Evolutionary conservation across 23 tunicate genomes (phyloP).

Genomic region (Halocynthia aurantium): DNA sequence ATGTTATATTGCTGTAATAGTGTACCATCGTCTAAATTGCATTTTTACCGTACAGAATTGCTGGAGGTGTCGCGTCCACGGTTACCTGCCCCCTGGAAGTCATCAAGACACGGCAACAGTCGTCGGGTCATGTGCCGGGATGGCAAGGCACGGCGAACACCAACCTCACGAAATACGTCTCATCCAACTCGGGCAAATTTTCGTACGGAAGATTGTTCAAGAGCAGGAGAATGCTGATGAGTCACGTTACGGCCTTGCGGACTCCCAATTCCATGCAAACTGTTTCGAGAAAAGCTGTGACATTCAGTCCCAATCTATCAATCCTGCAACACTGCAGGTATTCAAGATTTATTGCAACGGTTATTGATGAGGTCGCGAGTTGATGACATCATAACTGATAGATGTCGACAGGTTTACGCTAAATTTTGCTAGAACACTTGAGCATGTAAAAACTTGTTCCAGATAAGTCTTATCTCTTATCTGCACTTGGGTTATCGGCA

Average conservation of each 20-base stretch:
- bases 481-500: no score
- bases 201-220: background rate
- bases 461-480: no score
- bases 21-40: background rate
- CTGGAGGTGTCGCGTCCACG: constrained; percentile 63
- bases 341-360: background rate
- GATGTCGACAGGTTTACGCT: no score
- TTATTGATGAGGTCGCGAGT: background rate
- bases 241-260: background rate
- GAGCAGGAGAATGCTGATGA: constrained; percentile 2
- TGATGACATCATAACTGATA: no score
- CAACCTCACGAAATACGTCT: no score
- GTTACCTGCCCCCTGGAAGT: constrained; percentile 86
- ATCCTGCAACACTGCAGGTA: constrained; percentile 63
- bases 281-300: background rate
- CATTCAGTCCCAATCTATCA: background rate
- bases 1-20: background rate
- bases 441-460: no score
- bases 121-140: constrained; percentile 29
- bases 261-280: background rate
- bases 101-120: constrained; percentile 83
- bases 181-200: background rate
- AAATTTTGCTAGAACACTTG: no score
- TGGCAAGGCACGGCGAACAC: no score
- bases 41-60: constrained; percentile 24